These are phyloP conservation scores for Corythaixoides concolor DNA, from an alignment of 2,113 vertebrate species.

Conservation along the genomic window DNA sequence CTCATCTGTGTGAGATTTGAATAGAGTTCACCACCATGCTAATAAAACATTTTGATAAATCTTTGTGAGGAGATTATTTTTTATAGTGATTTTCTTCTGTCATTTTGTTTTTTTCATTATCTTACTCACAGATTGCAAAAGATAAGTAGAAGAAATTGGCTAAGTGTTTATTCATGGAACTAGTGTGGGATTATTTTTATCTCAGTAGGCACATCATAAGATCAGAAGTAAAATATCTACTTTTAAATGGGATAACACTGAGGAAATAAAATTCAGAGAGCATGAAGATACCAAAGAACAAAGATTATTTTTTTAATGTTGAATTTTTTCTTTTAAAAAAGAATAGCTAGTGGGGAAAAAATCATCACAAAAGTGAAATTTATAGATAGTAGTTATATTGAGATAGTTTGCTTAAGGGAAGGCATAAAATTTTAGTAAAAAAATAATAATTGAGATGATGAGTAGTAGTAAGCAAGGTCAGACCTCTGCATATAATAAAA, in stretches of 20 bases:
- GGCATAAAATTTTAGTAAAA: background rate
- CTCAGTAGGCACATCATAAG: background rate
- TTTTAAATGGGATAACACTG: background rate
- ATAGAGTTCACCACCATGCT: background rate
- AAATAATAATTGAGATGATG: background rate
- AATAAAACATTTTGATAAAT: background rate
- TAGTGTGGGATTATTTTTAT: constrained; percentile 28
- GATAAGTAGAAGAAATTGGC: background rate
- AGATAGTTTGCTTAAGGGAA: background rate
- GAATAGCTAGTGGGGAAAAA: background rate
- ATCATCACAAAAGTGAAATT: background rate
- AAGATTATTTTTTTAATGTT: background rate
- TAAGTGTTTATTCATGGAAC: constrained; percentile 25
- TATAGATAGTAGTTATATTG: background rate
- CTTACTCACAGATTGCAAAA: background rate
- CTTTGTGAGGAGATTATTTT: background rate
- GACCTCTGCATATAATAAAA: background rate
- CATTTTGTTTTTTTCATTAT: background rate
- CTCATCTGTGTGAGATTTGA: background rate
- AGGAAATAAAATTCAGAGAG: background rate
- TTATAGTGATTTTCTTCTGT: background rate
- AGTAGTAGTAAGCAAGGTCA: background rate
- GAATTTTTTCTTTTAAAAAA: background rate
- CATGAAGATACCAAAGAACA: background rate
- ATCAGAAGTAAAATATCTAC: background rate